Evolutionary conservation across 2,888 invertebrate species (phyloP).

Genomic region (Cremastinae sp.): DNA sequence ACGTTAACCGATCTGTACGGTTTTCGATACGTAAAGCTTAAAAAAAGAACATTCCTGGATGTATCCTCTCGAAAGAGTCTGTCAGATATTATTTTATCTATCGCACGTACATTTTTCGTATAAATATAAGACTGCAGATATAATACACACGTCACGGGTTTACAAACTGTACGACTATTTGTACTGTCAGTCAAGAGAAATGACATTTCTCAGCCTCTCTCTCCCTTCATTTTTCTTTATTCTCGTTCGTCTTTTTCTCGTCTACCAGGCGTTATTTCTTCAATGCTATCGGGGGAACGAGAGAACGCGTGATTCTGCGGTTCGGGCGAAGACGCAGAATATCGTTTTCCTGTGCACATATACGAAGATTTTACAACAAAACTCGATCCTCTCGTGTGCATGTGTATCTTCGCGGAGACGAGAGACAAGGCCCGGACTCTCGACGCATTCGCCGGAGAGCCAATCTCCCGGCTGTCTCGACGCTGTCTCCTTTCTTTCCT

Average conservation of each 20-base stretch:
- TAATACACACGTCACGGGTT: conserved; percentile 5
- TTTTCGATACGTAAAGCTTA: background rate
- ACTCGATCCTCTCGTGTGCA: background rate
- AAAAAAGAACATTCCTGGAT: conserved; percentile 5
- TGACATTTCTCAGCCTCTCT: conserved; percentile 36
- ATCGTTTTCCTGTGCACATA: conserved; percentile 17
- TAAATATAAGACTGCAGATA: conserved; percentile 14
- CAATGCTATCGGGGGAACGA: background rate
- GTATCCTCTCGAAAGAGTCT: conserved; percentile 32
- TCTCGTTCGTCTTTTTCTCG: background rate
- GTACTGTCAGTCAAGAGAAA: conserved; percentile 38
- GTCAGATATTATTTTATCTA: conserved; percentile 49
- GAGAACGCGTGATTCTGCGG: conserved; percentile 21
- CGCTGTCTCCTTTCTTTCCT: conserved; percentile 24
- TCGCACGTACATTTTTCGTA: conserved; percentile 27
- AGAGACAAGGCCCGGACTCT: conserved; percentile 24
- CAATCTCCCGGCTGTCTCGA: conserved; percentile 52
- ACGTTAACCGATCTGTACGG: conserved; percentile 7
- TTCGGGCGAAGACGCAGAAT: conserved; percentile 16
- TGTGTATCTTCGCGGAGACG: conserved; percentile 7
- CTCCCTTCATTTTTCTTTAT: background rate
- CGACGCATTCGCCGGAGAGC: conserved; percentile 26
- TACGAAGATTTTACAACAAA: conserved; percentile 1
- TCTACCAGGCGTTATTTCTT: background rate
- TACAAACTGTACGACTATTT: conserved; percentile 18